These are phyloP conservation scores for Rousettus leschenaultii DNA, from an alignment of 2,113 vertebrate genomes.

Conservation along the genomic window DNA sequence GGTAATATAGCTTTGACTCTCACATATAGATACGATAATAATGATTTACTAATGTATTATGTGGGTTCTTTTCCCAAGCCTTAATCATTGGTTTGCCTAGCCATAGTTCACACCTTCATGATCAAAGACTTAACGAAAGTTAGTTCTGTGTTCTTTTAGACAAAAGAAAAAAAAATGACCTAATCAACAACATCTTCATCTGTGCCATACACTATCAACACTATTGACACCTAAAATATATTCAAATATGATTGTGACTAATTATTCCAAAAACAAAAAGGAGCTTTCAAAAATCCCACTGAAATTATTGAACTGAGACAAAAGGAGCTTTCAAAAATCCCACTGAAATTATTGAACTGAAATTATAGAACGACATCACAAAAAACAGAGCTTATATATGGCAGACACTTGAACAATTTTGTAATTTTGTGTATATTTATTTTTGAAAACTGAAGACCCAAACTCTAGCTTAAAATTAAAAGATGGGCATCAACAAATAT, in stretches of 20 bases:
- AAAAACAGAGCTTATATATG: neutral
- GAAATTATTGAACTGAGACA: conserved; percentile 5
- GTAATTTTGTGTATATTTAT: neutral
- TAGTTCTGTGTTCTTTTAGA: neutral
- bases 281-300: conserved; percentile 22
- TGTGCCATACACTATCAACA: neutral
- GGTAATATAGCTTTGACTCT: neutral
- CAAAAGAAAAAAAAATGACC: neutral
- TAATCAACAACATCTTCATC: neutral
- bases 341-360: neutral
- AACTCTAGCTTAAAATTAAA: conserved; percentile 24
- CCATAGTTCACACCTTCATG: neutral
- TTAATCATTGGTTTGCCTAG: neutral
- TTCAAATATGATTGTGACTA: conserved; percentile 20
- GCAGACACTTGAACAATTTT: neutral
- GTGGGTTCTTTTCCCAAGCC: neutral
- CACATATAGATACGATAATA: neutral
- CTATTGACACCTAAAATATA: neutral
- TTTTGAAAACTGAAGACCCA: conserved; percentile 15
- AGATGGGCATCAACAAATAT: neutral
- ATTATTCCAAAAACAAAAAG: conserved; percentile 17
- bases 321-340: conserved; percentile 31
- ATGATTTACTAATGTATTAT: neutral
- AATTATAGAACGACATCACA: neutral
- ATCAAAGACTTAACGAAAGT: neutral